Percentiles rank a stretch among this genome's conserved stretches.
These are phyloP conservation scores for Dinothrombium tinctorium DNA, from an alignment of 1,140 invertebrate species.

Conservation along the genomic window DNA sequence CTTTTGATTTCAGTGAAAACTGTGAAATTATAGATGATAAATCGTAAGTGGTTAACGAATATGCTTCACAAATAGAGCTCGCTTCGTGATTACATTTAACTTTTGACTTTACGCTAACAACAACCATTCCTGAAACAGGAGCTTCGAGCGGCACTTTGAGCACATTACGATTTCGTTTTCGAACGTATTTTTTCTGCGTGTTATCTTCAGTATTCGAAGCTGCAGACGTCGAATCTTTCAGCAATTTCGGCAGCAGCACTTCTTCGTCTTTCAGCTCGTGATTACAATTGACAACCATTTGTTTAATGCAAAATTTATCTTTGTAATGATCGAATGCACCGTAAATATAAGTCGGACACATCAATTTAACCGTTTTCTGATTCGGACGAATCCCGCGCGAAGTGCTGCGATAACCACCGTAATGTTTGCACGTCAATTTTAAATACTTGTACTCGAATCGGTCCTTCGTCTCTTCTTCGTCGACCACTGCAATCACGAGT, in stretches of 20 bases:
- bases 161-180: not conserved
- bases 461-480: not conserved
- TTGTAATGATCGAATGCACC: not conserved
- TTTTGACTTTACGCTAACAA: not conserved
- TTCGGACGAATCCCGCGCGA: not conserved
- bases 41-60: not conserved
- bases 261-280: conserved; percentile 1
- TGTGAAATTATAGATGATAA: not conserved
- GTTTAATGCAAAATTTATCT: conserved; percentile 1
- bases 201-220: not conserved
- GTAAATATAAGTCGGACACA: not conserved
- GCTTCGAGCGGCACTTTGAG: not conserved
- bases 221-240: not conserved
- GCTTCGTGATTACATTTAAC: not conserved
- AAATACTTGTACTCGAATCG: not conserved
- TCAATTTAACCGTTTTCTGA: not conserved
- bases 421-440: conserved; percentile 2
- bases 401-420: not conserved
- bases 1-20: not conserved
- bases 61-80: not conserved
- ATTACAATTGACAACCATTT: not conserved
- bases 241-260: not conserved
- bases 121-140: not conserved
- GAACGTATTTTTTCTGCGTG: not conserved
- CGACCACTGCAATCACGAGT: not conserved